Percentiles rank a stretch among this genome's conserved stretches.
Conservation (phyloP, 64 coral and sea anemone species). For the Porites australiensis region DNA sequence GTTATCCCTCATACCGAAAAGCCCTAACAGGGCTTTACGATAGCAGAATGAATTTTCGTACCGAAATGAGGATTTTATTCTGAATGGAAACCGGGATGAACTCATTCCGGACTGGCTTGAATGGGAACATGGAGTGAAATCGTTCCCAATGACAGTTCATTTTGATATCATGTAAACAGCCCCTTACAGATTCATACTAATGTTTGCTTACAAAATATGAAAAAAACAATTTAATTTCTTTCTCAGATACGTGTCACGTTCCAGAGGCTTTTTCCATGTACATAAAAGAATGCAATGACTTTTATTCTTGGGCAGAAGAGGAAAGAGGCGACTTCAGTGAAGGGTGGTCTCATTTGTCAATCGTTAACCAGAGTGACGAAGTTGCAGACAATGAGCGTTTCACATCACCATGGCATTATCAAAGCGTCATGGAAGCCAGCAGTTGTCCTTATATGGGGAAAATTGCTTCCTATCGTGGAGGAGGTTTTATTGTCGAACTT, state of each 20-base stretch:
- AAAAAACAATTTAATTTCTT: not conserved
- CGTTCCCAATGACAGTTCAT: too few relatives aligned
- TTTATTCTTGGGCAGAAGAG: slow-evolving; percentile 81
- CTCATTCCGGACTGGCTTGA: too few relatives aligned
- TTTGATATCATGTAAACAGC: too few relatives aligned
- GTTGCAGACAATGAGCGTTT: not conserved
- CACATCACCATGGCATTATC: slow-evolving; percentile 71
- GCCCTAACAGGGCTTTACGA: too few relatives aligned
- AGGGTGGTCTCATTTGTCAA: slow-evolving; percentile 45
- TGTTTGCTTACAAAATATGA: not conserved
- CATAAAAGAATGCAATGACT: slow-evolving; percentile 70
- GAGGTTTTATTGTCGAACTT: slow-evolving; percentile 79
- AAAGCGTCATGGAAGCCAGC: slow-evolving; percentile 50
- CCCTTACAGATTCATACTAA: too few relatives aligned
- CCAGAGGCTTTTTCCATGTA: slow-evolving; percentile 35
- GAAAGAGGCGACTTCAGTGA: slow-evolving; percentile 53
- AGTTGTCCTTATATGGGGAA: slow-evolving; percentile 86
- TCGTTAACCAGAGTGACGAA: not conserved
- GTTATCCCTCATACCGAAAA: too few relatives aligned
- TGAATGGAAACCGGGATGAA: too few relatives aligned
- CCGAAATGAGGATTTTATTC: too few relatives aligned
- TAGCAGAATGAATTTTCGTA: too few relatives aligned
- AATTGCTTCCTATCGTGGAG: slow-evolving; percentile 83
- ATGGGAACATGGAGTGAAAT: too few relatives aligned
- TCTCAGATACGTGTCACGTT: slow-evolving; percentile 76